Evolutionary conservation across 2,888 invertebrate species (phyloP).

Genomic region (Drosophila demipolita): DNA sequence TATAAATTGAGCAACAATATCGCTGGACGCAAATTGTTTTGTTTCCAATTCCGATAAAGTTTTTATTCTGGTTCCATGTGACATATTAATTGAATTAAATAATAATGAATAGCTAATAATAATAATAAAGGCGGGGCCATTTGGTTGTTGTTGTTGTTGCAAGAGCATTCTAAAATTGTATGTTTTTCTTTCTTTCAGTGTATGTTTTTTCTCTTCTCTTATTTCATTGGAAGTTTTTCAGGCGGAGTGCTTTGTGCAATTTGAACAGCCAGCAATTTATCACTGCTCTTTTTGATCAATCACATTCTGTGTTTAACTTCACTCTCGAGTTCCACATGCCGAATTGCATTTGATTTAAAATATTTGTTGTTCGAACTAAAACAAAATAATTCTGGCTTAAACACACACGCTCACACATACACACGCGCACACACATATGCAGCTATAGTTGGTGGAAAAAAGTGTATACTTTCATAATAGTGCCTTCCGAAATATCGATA

Average conservation of each 20-base stretch:
- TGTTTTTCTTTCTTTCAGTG: background rate
- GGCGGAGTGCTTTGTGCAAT: constrained; percentile 9
- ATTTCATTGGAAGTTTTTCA: constrained; percentile 18
- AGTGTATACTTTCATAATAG: constrained; percentile 49
- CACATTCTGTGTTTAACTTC: constrained; percentile 23
- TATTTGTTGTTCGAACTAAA: background rate
- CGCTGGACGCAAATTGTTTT: constrained; percentile 57
- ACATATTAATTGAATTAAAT: constrained; percentile 3
- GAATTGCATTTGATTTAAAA: background rate
- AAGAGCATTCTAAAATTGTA: constrained; percentile 31
- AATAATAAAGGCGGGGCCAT: constrained; percentile 2
- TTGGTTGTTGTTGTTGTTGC: constrained; percentile 3
- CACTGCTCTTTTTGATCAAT: constrained; percentile 12
- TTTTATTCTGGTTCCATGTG: constrained; percentile 4
- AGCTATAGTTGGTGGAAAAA: constrained; percentile 34
- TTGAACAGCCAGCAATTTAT: constrained; percentile 18
- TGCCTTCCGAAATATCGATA: constrained; percentile 12
- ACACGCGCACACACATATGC: constrained; percentile 11
- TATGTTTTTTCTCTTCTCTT: constrained; percentile 13
- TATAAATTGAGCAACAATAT: constrained; percentile 83
- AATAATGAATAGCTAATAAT: background rate
- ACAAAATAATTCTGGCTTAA: constrained; percentile 6
- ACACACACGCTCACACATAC: constrained; percentile 9
- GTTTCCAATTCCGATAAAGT: constrained; percentile 6
- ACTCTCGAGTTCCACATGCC: background rate